A percentile compares a stretch with the other conserved stretches of the same genome.
phyloP scores from a whole-genome alignment of 1,140 invertebrate species.

The Drosophila parvula region DNA sequence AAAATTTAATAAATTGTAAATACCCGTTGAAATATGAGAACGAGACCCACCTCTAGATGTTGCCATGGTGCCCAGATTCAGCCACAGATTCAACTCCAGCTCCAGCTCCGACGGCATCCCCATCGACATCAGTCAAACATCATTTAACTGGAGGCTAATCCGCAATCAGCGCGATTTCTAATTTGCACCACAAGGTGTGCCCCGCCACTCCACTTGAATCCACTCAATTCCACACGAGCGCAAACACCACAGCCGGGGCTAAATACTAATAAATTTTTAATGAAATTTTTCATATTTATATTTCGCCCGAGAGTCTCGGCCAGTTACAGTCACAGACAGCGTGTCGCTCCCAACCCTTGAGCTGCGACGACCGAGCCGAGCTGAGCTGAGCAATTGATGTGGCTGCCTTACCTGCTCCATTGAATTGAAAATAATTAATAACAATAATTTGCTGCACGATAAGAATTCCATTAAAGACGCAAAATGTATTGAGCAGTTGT shows the following conservation, averaged over 20 bases:
- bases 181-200: conserved; percentile 76
- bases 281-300: conserved; percentile 64
- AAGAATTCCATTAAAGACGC: conserved; percentile 82
- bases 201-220: conserved; percentile 44
- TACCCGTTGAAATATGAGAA: conserved; percentile 35
- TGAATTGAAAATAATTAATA: conserved; percentile 80
- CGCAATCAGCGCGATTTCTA: conserved; percentile 79
- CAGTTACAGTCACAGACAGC: conserved; percentile 71
- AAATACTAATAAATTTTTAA: conserved; percentile 61
- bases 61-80: conserved; percentile 1
- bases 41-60: conserved; percentile 27
- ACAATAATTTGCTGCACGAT: conserved; percentile 83
- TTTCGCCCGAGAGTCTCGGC: conserved; percentile 52
- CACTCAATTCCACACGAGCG: conserved; percentile 50
- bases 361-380: neutral
- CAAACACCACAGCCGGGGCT: conserved; percentile 32
- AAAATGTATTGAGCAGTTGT: conserved; percentile 77
- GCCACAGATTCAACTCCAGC: conserved; percentile 1
- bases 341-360: conserved; percentile 82
- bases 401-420: conserved; percentile 40
- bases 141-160: conserved; percentile 71
- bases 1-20: conserved; percentile 41
- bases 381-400: conserved; percentile 62
- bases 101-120: conserved; percentile 26
- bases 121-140: conserved; percentile 59